These are phyloP conservation scores for Papilio demoleus DNA, from an alignment of 2,888 invertebrate species.

Conservation along the genomic window DNA sequence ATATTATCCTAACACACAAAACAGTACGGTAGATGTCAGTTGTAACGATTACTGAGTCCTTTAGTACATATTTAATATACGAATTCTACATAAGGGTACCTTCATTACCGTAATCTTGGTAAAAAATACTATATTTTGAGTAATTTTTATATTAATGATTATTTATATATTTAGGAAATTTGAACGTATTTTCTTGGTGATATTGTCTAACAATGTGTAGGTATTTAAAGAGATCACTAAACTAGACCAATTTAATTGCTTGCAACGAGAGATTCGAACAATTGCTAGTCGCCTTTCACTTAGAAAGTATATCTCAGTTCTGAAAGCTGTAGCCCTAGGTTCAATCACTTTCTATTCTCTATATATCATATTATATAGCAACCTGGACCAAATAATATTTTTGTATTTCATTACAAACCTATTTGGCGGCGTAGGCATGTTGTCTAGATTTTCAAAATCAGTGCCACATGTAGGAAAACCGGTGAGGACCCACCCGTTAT, in stretches of 20 bases:
- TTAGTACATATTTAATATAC: too few relatives aligned
- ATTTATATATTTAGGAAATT: slow-evolving; percentile 11
- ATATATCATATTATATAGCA: too few relatives aligned
- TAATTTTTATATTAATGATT: too few relatives aligned
- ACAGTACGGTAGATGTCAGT: not conserved
- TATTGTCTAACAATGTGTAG: not conserved
- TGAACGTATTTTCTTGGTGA: too few relatives aligned
- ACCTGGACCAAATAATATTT: too few relatives aligned
- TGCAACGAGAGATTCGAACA: slow-evolving; percentile 24
- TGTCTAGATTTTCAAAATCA: slow-evolving; percentile 85
- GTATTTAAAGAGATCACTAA: not conserved
- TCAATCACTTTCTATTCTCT: slow-evolving; percentile 20
- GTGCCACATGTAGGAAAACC: slow-evolving; percentile 82
- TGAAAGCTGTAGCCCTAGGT: slow-evolving; percentile 32
- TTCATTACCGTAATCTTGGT: too few relatives aligned
- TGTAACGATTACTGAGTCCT: too few relatives aligned
- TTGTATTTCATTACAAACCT: slow-evolving; percentile 74
- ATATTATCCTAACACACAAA: slow-evolving; percentile 67
- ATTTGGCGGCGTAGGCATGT: slow-evolving; percentile 85
- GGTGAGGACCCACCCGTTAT: slow-evolving; percentile 85
- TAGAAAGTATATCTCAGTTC: slow-evolving; percentile 46
- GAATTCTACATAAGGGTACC: too few relatives aligned
- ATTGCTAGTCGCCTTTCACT: slow-evolving; percentile 43
- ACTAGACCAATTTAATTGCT: slow-evolving; percentile 21
- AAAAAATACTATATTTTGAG: too few relatives aligned